Percentiles rank a stretch among this genome's conserved stretches.
Conservation (phyloP, 2,888 invertebrate species). For the Belgica antarctica region DNA sequence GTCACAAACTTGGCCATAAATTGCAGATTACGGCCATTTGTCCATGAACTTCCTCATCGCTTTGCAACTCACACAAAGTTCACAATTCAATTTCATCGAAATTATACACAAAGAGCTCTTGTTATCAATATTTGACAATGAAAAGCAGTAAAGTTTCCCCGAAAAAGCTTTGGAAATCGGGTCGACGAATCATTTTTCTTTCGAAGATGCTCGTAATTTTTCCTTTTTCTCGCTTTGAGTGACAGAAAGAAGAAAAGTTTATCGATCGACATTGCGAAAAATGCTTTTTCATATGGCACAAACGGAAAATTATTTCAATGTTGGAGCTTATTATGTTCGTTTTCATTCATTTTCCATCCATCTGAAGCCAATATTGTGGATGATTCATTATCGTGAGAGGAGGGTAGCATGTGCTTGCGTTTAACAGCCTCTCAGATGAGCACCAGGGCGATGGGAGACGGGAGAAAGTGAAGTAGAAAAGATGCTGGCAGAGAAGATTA, state of each 20-base stretch:
- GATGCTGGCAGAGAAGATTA: background rate
- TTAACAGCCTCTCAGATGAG: background rate
- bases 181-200: slow-evolving; percentile 25
- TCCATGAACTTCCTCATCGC: too few relatives aligned
- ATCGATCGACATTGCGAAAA: slow-evolving; percentile 30
- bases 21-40: too few relatives aligned
- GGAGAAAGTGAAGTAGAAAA: background rate
- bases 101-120: slow-evolving; percentile 8
- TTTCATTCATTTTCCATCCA: slow-evolving; percentile 1
- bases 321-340: background rate
- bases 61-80: too few relatives aligned
- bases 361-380: slow-evolving; percentile 10
- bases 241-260: slow-evolving; percentile 29
- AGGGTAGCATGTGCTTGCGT: slow-evolving; percentile 1
- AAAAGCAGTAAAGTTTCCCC: background rate
- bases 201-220: background rate
- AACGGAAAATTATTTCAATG: slow-evolving; percentile 23
- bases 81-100: background rate
- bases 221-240: slow-evolving; percentile 16
- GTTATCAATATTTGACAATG: slow-evolving; percentile 36
- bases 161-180: background rate
- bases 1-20: too few relatives aligned
- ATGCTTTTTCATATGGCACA: slow-evolving; percentile 13
- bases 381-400: slow-evolving; percentile 10
- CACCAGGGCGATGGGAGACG: too few relatives aligned